Evolutionary conservation across 2,888 invertebrate genomes (phyloP).

Genomic region (Melikaiella ostensackeni): DNA sequence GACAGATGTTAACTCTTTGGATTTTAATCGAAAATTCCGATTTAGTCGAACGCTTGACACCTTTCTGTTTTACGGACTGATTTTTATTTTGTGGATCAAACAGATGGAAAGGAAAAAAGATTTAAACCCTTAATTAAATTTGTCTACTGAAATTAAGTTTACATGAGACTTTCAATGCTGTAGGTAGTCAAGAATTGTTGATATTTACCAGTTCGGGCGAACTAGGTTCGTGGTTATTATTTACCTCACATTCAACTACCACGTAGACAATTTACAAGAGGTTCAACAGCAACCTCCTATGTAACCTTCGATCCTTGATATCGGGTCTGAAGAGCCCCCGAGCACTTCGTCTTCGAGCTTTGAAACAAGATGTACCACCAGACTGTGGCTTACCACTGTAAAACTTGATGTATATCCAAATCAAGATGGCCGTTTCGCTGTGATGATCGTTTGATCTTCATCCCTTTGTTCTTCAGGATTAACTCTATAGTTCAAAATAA

Average conservation of each 20-base stretch:
- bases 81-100: not conserved
- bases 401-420: slow-evolving; percentile 30
- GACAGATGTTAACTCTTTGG: slow-evolving; percentile 23
- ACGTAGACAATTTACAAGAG: not conserved
- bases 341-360: slow-evolving; percentile 31
- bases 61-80: not conserved
- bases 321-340: slow-evolving; percentile 17
- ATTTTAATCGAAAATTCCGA: not conserved
- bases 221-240: not conserved
- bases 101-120: too few relatives aligned
- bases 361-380: slow-evolving; percentile 36
- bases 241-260: not conserved
- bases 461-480: not conserved
- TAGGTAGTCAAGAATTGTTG: not conserved
- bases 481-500: not conserved
- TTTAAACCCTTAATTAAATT: too few relatives aligned
- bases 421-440: slow-evolving; percentile 14
- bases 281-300: not conserved
- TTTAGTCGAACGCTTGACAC: not conserved
- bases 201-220: not conserved
- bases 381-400: slow-evolving; percentile 38
- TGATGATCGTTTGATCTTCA: slow-evolving; percentile 12
- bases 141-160: too few relatives aligned
- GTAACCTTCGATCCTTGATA: slow-evolving; percentile 16
- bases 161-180: too few relatives aligned